Evolutionary conservation across 2,888 invertebrate species (phyloP), one percentile per base, ranked within the genome.

Genomic region (Leptura quadrifasciata): DNA sequence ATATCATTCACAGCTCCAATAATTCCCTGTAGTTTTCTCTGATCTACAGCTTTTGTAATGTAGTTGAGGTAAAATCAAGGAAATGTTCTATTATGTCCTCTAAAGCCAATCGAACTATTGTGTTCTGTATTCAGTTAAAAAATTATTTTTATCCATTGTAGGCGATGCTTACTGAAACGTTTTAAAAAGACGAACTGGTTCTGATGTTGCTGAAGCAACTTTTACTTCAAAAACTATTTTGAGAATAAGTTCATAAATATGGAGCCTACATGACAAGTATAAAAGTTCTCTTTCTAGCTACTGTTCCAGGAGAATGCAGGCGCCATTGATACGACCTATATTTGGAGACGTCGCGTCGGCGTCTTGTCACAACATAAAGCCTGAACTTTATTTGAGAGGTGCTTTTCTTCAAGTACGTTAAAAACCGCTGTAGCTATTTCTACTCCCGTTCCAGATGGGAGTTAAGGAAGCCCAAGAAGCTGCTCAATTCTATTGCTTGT

Each of bases 261-360:
- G 84, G 76, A 84, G 84, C 39, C 83, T 52, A 52, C 52, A 52
- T 52, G 75, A 54, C 85, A 86, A 31, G 82, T 75, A 35, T 83
- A 79, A 61, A 61, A 2, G 3, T 61, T 61, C 15, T 27, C 60
- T 27, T 17, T 75, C 76, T 17, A 85, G 74, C 20, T 82, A 72
- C 78, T 82, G 76, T 80, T 86, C 83, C n/a, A 85, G 69, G 55
- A 84, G 61, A 47, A 78, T 74, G 76, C 80, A 81, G 21, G 83
- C 79, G 74, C 82, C 81, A 76, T 83, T 82, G 18, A 77, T 72
- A 21, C 39, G 77, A 21, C 84, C 83, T 55, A 82, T 80, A 75
- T 85, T 85, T 21, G 84, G 75, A 39, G 83, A 80, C 31, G 84
- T 83, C 1, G 85, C n/a, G n/a, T n/a, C n/a, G n/a, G n/a, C n/a